These are phyloP conservation scores for Panurus biarmicus DNA, from an alignment of 2,113 vertebrate genomes.

Conservation along the genomic window DNA sequence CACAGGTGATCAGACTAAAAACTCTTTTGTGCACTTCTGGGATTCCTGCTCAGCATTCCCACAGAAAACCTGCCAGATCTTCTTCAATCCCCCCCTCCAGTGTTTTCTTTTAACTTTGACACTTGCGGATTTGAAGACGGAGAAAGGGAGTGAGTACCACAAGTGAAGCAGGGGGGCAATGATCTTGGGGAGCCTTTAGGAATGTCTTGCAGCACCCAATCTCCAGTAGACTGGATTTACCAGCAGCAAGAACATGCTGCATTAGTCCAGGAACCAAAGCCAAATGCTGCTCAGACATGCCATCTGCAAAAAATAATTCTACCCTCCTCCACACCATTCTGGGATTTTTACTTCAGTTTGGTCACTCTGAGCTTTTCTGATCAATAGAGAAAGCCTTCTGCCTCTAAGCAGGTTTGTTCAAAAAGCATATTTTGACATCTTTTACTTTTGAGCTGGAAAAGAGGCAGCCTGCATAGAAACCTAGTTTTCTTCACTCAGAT, in stretches of 20 bases:
- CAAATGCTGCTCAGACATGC: background rate
- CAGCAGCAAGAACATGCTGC: background rate
- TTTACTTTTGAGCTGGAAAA: constrained; percentile 39
- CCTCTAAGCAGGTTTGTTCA: background rate
- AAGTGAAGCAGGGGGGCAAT: background rate
- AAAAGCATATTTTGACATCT: background rate
- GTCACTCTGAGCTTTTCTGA: background rate
- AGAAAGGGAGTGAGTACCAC: background rate
- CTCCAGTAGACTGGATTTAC: background rate
- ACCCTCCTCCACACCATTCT: background rate
- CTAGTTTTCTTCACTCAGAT: constrained; percentile 44
- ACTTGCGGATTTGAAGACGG: background rate
- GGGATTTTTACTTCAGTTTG: constrained; percentile 10
- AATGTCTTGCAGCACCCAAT: background rate
- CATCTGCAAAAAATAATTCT: constrained; percentile 48
- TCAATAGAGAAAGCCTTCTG: background rate
- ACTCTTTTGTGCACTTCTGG: background rate
- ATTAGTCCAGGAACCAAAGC: background rate
- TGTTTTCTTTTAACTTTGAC: background rate
- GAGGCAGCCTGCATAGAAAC: constrained; percentile 46
- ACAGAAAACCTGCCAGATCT: background rate
- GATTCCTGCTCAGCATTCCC: background rate
- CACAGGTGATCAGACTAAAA: background rate
- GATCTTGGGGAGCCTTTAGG: background rate
- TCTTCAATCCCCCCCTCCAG: background rate